phyloP scores from a whole-genome alignment of 2,113 vertebrate genomes.

The Tetrax tetrax region DNA sequence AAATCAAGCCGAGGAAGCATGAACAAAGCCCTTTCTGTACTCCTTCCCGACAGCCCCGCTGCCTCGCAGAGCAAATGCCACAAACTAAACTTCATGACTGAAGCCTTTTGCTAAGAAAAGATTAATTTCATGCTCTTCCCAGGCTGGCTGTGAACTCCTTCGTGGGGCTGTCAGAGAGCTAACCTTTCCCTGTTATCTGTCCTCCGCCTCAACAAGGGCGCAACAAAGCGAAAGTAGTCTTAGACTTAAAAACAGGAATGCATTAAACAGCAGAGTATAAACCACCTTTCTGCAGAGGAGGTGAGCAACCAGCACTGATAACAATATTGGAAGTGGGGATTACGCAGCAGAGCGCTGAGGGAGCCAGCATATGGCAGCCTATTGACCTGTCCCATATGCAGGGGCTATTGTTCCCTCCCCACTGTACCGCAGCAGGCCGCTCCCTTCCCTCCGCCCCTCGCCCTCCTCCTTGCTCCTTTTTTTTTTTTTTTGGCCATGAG shows the following conservation, averaged over 20 bases:
- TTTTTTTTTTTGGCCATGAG: neutral
- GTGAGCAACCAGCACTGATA: neutral
- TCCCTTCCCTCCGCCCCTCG: neutral
- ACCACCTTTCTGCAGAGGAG: conserved; percentile 31
- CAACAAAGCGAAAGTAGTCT: neutral
- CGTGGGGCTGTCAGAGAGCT: neutral
- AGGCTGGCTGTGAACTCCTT: neutral
- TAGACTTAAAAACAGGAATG: conserved; percentile 30
- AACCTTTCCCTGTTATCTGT: neutral
- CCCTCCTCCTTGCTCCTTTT: neutral
- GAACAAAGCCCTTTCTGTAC: conserved; percentile 54
- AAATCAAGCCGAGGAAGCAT: conserved; percentile 21
- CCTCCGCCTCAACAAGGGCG: neutral
- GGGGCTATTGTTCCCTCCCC: conserved; percentile 18
- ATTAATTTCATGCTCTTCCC: conserved; percentile 39
- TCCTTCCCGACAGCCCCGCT: neutral
- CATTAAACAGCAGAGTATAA: conserved; percentile 1
- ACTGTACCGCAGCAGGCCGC: neutral
- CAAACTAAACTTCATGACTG: conserved; percentile 25
- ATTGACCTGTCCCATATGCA: conserved; percentile 35
- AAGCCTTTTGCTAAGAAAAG: conserved; percentile 40
- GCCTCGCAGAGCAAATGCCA: neutral
- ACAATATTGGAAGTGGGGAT: conserved; percentile 53
- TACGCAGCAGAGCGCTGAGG: conserved; percentile 7
- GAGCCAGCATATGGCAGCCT: conserved; percentile 48